Conservation (phyloP, 2,113 vertebrate species). For the Polyodon spathula region DNA sequence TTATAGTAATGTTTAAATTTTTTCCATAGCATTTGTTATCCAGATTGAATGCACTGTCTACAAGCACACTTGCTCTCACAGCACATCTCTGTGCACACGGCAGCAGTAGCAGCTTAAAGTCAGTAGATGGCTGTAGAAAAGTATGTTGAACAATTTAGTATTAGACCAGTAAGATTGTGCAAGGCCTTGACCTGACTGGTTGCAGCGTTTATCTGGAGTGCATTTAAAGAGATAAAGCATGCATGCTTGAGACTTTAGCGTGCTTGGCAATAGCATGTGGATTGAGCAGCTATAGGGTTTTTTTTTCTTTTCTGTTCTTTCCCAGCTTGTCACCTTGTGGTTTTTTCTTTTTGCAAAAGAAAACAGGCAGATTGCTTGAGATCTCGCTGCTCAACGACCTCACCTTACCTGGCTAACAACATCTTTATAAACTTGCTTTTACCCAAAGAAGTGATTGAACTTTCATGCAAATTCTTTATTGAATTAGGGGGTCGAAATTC, state of each 20-base stretch:
- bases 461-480: not conserved
- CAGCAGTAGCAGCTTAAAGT: slow-evolving; percentile 54
- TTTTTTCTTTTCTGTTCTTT: not conserved
- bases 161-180: slow-evolving; percentile 52
- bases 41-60: not conserved
- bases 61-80: not conserved
- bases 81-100: slow-evolving; percentile 5
- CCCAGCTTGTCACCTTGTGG: not conserved
- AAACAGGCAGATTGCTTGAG: not conserved
- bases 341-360: not conserved
- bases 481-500: not conserved
- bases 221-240: slow-evolving; percentile 71
- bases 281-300: not conserved
- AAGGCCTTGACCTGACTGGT: slow-evolving; percentile 66
- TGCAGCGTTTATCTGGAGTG: slow-evolving; percentile 71
- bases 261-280: not conserved
- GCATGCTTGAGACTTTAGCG: slow-evolving; percentile 46
- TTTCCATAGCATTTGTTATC: too few relatives aligned
- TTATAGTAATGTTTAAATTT: too few relatives aligned
- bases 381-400: not conserved
- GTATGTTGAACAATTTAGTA: slow-evolving; percentile 38
- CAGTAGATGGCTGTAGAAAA: slow-evolving; percentile 82
- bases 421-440: not conserved
- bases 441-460: not conserved
- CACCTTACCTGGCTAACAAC: slow-evolving; percentile 5